phyloP scores from a whole-genome alignment of 2,797 vertebrate species.

The Petrocephalus schoutedeni region DNA sequence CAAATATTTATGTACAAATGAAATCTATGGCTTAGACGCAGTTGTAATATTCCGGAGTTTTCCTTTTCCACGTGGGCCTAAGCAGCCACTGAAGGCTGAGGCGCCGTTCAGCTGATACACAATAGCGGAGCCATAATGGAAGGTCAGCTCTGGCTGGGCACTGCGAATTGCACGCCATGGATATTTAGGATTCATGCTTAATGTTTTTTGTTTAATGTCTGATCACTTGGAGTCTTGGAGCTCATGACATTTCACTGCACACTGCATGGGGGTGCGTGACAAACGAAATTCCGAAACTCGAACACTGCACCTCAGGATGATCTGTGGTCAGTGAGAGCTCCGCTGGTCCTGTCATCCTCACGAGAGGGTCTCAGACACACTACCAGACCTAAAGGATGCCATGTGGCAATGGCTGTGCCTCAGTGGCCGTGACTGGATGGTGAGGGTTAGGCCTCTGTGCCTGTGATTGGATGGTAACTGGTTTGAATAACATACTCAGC shows the following conservation, averaged over 20 bases:
- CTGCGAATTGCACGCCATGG: not conserved
- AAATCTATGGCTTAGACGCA: not conserved
- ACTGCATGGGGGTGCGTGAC: not conserved
- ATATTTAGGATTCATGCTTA: not conserved
- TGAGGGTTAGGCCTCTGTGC: not conserved
- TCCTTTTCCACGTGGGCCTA: not conserved
- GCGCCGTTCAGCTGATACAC: not conserved
- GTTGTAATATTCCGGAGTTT: not conserved
- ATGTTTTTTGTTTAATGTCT: not conserved
- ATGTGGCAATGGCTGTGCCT: not conserved
- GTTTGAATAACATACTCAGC: not conserved
- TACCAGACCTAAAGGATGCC: not conserved
- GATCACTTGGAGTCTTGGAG: not conserved
- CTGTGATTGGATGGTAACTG: not conserved
- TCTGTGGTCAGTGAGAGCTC: not conserved
- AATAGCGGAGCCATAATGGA: not conserved
- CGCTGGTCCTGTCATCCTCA: not conserved
- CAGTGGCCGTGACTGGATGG: not conserved
- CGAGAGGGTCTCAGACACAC: not conserved
- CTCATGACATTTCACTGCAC: not conserved
- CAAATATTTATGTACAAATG: not conserved
- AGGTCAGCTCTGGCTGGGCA: not conserved
- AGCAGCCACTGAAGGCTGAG: not conserved
- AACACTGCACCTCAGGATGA: not conserved
- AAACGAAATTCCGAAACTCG: not conserved